These are phyloP conservation scores for Sylvia borin DNA, from an alignment of 2,797 vertebrate species.

Conservation along the genomic window DNA sequence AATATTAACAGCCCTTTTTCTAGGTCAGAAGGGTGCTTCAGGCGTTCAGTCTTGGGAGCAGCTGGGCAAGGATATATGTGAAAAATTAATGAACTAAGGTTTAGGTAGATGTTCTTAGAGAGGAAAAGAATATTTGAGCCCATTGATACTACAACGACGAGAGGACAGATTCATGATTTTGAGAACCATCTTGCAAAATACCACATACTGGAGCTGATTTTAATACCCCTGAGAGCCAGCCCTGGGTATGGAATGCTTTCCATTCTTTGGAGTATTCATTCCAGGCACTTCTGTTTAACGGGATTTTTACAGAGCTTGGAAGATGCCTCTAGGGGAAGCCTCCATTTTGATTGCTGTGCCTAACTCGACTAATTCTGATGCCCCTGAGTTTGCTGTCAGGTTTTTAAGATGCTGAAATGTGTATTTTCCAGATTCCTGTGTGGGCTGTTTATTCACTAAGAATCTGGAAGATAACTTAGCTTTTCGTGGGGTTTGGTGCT, in stretches of 20 bases:
- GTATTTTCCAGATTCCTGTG: background rate
- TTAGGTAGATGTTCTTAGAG: background rate
- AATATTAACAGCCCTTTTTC: background rate
- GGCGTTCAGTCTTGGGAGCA: background rate
- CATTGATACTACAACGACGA: fast-evolving
- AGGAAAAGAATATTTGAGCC: background rate
- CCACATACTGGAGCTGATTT: background rate
- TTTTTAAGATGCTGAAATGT: background rate
- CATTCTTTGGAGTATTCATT: background rate
- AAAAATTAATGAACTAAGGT: background rate
- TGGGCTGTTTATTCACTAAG: background rate
- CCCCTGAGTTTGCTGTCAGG: background rate
- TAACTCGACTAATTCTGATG: background rate
- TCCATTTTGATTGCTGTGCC: background rate
- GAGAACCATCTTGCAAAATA: background rate
- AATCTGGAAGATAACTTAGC: background rate
- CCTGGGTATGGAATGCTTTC: background rate
- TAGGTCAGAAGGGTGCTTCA: background rate
- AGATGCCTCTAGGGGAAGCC: background rate
- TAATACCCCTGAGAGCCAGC: background rate
- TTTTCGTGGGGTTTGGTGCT: background rate
- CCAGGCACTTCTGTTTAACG: background rate
- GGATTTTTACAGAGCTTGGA: background rate
- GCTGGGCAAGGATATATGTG: background rate
- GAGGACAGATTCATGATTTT: background rate